Conservation (phyloP, 2,888 invertebrate species). For the Chydorus sphaericus region DNA sequence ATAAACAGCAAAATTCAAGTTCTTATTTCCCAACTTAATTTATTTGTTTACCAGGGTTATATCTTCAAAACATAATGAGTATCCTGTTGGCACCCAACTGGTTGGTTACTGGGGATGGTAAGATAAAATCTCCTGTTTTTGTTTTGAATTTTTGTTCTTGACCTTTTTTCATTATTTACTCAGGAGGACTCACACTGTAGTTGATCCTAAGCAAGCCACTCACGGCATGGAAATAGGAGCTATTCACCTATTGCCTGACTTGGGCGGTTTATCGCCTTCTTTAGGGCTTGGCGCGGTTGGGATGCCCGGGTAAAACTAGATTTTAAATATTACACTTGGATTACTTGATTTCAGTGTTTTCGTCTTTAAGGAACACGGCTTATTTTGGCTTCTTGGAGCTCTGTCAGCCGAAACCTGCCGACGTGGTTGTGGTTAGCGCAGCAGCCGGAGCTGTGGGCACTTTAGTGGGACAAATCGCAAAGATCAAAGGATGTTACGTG, state of each 20-base stretch:
- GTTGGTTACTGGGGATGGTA: constrained; percentile 50
- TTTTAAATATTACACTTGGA: too few species aligned
- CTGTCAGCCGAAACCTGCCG: constrained; percentile 52
- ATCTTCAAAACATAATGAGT: constrained; percentile 46
- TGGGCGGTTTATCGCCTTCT: constrained; percentile 43
- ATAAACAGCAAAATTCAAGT: neutral
- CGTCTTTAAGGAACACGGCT: constrained; percentile 44
- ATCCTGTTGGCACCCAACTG: constrained; percentile 46
- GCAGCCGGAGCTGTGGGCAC: constrained; percentile 68
- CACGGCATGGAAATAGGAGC: constrained; percentile 17
- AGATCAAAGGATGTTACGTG: constrained; percentile 48
- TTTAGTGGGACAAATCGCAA: constrained; percentile 62
- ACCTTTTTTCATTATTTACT: neutral
- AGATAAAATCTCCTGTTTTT: neutral
- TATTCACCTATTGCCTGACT: constrained; percentile 35
- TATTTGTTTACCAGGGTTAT: constrained; percentile 40
- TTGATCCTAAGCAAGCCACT: constrained; percentile 26
- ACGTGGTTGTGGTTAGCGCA: constrained; percentile 53
- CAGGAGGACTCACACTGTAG: constrained; percentile 38
- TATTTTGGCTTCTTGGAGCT: constrained; percentile 57
- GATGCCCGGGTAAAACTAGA: constrained; percentile 60
- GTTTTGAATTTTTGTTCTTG: neutral
- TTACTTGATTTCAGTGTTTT: constrained; percentile 20
- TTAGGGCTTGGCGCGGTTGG: constrained; percentile 49
- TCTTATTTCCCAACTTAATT: too few species aligned